Base-by-base conservation (phyloP, 2,888 invertebrate genomes). In the Nemurella pictetii region DNA sequence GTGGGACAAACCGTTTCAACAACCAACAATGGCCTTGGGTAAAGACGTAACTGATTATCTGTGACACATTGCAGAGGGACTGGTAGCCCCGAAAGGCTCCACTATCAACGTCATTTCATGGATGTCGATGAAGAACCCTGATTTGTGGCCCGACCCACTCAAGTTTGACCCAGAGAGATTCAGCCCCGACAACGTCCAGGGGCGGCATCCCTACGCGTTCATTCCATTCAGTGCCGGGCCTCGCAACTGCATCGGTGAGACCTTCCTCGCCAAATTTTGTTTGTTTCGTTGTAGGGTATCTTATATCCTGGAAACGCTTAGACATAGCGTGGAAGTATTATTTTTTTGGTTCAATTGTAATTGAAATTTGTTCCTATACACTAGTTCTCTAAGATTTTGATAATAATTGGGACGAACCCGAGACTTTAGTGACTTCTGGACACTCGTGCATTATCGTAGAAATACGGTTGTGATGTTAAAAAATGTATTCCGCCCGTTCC, bases 81-180 rank as follows among this genome's bases (percentile, higher is more conserved):
- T 28, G n/a, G 80, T 80, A 15, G 80, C 80, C 15, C 80, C 80
- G 12, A 80, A 80, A 30, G 80, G 80, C 7, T 26, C 80, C 28
- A 30, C 80, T 12, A 80, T 80, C 80, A 80, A n/a, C 30, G 29
- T 80, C 29, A 32, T 29, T 1, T 0, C 80, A 12, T 80, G 29
- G 29, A 80, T 80, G 80, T 30, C 29, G n/a, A 29, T 28, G 80
- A 28, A 30, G 25, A n/a, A 80, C n/a, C 80, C 80, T 7, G 2
- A 7, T 12, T 9, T 26, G 9, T 75, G 27, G 27, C 75, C 25
- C 4, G 75, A 75, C 27, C 75, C 75, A 12, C 0, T 12, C 5
- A 75, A 2, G 29, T 75, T 75, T 15, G 75, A 75, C 75, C 75
- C 75, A 7, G 75, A 75, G 0, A n/a, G 75, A 1, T 75, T 75